Base-by-base conservation (phyloP, 2,888 invertebrate genomes). In the Pseudococcus viburni region DNA sequence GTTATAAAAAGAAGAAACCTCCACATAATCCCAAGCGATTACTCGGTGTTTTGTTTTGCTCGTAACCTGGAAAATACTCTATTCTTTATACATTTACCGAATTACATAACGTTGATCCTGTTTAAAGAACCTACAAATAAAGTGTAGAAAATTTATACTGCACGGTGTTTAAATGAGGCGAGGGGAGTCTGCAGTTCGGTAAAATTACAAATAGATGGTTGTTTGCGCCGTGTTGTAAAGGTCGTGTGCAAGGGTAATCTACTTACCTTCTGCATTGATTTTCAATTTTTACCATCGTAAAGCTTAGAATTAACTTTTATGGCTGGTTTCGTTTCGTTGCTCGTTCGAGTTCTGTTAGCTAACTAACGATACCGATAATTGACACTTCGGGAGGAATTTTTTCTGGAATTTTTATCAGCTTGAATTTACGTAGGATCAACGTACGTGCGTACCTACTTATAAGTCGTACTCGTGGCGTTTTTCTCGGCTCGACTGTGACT, bases 21-120 rank as follows among this genome's bases (percentile, higher is more conserved):
- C 33, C 68, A 73, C 15, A 73, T 73, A 73, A 73, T 73, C 68
- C 68, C 68, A 9, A 33, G 68, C 68, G 68, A 73, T 73, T 73
- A 73, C 68, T 73, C 33, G 59, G 59, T 73, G 68, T 73, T 73
- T 73, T 73, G 68, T 73, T 73, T 73, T 73, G 12, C 68, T 73
- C 26, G 68, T 73, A 73, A 73, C 68, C 11, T 73, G 68, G 68
- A 73, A 59, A 73, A 73, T 73, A 33, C 68, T 73, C 26, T 33
- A 73, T 73, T 73, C 68, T 73, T 73, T 73, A 73, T 73, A 73
- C 68, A 73, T 73, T 73, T 73, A 73, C 11, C 68, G 68, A 73
- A 73, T 73, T 73, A 73, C 68, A 73, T 73, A 73, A 73, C 68
- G 68, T 73, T 73, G 68, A 73, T 73, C 68, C 68, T 73, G 68